Evolutionary conservation across 2,888 invertebrate species (phyloP).

Genomic region (Eucera pruinosa): DNA sequence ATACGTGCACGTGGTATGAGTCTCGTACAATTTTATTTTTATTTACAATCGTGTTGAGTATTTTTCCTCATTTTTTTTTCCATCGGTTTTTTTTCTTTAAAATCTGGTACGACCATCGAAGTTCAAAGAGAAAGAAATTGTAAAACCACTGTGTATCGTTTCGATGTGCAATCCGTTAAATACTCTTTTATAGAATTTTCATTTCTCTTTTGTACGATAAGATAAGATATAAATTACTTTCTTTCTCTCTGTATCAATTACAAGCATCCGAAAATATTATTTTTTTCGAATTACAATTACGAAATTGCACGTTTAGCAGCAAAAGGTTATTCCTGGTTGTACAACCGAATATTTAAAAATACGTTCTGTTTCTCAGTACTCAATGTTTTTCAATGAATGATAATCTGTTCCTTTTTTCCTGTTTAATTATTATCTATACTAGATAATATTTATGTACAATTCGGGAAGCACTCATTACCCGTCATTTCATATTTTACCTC

Average conservation of each 20-base stretch:
- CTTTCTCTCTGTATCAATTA: slow-evolving; percentile 9
- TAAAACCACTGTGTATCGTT: slow-evolving; percentile 5
- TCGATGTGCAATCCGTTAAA: slow-evolving; percentile 38
- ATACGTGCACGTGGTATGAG: slow-evolving; percentile 11
- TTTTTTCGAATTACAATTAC: slow-evolving; percentile 6
- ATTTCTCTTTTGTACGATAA: slow-evolving; percentile 5
- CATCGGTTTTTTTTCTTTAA: not conserved
- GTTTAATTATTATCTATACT: slow-evolving; percentile 34
- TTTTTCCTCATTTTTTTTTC: not conserved
- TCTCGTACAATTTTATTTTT: slow-evolving; percentile 47
- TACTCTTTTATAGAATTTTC: slow-evolving; percentile 44
- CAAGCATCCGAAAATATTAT: slow-evolving; percentile 35
- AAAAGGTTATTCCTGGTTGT: not conserved
- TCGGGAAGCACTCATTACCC: slow-evolving; percentile 60
- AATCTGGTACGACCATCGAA: not conserved
- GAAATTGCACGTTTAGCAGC: not conserved
- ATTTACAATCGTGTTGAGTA: slow-evolving; percentile 49
- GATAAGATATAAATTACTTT: slow-evolving; percentile 20
- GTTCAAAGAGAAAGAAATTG: slow-evolving; percentile 25
- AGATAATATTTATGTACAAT: slow-evolving; percentile 48
- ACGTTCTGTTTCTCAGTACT: slow-evolving; percentile 17
- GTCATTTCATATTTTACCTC: slow-evolving; percentile 17
- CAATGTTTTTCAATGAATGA: slow-evolving; percentile 17
- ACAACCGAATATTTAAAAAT: slow-evolving; percentile 58
- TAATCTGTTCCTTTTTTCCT: slow-evolving; percentile 20